Evolutionary conservation across 2,797 vertebrate species (phyloP).

Genomic region (Steatocranus sp.): DNA sequence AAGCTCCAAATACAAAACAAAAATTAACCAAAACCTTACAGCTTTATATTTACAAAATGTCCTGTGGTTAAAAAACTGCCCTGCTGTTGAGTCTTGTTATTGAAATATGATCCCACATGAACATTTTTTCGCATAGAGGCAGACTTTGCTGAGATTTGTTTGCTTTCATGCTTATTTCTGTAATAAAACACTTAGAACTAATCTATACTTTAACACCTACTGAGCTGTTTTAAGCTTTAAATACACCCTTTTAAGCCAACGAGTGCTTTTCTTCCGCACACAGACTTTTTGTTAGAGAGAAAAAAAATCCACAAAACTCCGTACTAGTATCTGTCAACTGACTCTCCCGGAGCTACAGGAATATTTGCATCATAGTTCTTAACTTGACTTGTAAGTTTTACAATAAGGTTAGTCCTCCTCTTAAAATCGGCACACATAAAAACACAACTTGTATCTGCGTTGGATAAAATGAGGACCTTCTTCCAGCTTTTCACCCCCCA

Average conservation of each 20-base stretch:
- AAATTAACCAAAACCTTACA: neutral
- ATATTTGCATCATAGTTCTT: accelerated
- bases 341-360: neutral
- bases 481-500: neutral
- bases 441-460: accelerated
- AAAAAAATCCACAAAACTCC: neutral
- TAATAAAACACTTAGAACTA: neutral
- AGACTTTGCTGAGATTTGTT: neutral
- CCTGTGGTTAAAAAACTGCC: neutral
- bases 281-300: neutral
- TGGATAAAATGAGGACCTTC: neutral
- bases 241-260: neutral
- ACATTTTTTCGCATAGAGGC: constrained; percentile 16
- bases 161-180: neutral
- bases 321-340: neutral
- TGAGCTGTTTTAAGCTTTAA: neutral
- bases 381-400: accelerated
- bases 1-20: neutral
- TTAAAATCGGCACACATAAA: neutral
- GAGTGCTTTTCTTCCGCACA: neutral
- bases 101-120: constrained; percentile 57
- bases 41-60: neutral
- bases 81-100: constrained; percentile 35
- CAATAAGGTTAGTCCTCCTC: neutral
- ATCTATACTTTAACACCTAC: neutral